These are phyloP conservation scores for Pseudomugil gertrudae DNA, from an alignment of 2,797 vertebrate genomes.

Conservation along the genomic window DNA sequence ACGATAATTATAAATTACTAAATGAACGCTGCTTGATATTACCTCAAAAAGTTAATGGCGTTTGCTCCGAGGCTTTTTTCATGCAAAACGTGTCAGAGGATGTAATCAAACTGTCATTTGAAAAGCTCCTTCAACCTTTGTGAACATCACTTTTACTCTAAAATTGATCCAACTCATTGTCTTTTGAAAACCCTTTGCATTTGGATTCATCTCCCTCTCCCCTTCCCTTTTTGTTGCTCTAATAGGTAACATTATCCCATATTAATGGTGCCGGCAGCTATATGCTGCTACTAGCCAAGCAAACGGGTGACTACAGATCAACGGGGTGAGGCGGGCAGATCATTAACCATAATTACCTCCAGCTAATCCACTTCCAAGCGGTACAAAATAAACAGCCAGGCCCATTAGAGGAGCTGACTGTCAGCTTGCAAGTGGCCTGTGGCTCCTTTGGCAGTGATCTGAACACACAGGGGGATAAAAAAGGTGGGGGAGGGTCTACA, in stretches of 20 bases:
- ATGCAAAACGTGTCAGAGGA: slow-evolving; percentile 52
- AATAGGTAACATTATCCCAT: slow-evolving; percentile 80
- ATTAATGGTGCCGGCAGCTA: slow-evolving; percentile 77
- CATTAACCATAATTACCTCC: slow-evolving; percentile 90
- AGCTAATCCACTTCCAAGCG: slow-evolving; percentile 87
- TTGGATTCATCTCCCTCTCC: slow-evolving; percentile 61
- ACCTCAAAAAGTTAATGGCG: slow-evolving; percentile 21
- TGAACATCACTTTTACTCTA: slow-evolving; percentile 50
- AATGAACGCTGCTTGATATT: slow-evolving; percentile 10
- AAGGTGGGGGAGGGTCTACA: slow-evolving; percentile 36
- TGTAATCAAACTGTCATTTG: slow-evolving; percentile 59
- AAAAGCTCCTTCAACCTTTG: slow-evolving; percentile 62
- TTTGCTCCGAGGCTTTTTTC: slow-evolving; percentile 44
- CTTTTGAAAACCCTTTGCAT: slow-evolving; percentile 51
- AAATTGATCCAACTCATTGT: slow-evolving; percentile 56
- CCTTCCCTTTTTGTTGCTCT: slow-evolving; percentile 66
- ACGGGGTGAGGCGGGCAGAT: slow-evolving; percentile 82
- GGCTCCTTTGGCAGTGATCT: slow-evolving; percentile 83
- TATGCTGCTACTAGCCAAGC: slow-evolving; percentile 69
- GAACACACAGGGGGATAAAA: slow-evolving; percentile 75
- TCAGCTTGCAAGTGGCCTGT: slow-evolving; percentile 87
- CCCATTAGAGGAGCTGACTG: slow-evolving; percentile 87
- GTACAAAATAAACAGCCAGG: slow-evolving; percentile 87
- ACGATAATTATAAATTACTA: slow-evolving; percentile 1
- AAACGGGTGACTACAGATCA: slow-evolving; percentile 82